Evolutionary conservation across 1,140 invertebrate genomes (phyloP).

Genomic region (Leptinotarsa lineolata): DNA sequence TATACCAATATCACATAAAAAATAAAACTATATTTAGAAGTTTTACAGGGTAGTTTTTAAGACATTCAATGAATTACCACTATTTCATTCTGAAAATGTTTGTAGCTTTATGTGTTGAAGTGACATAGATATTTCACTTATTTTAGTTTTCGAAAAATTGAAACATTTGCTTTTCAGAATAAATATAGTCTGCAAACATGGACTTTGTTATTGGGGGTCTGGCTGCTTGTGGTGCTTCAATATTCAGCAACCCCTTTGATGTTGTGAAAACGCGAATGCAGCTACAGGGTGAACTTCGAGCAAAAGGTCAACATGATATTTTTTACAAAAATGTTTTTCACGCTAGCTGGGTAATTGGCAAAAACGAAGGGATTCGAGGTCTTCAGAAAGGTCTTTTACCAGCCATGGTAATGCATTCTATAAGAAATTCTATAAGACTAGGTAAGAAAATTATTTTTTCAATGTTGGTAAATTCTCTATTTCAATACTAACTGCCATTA

Average conservation of each 20-base stretch:
- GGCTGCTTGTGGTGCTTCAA: slow-evolving; percentile 47
- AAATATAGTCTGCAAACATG: slow-evolving; percentile 34
- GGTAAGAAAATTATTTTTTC: slow-evolving; percentile 29
- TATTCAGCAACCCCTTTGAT: slow-evolving; percentile 75
- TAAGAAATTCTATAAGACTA: slow-evolving; percentile 45
- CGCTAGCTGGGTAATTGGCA: slow-evolving; percentile 60
- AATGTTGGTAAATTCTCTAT: no score
- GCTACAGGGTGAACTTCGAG: slow-evolving; percentile 83
- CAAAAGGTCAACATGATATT: slow-evolving; percentile 64
- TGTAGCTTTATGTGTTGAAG: no score
- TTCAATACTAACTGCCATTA: no score
- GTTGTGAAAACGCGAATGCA: slow-evolving; percentile 88
- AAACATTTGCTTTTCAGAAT: no score
- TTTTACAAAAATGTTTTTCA: slow-evolving; percentile 53
- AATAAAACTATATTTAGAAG: no score
- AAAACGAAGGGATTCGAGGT: slow-evolving; percentile 66
- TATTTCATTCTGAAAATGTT: no score
- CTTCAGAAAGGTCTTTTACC: slow-evolving; percentile 87
- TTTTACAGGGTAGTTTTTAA: no score
- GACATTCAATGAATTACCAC: no score
- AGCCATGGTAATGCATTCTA: slow-evolving; percentile 59
- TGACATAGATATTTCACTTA: no score
- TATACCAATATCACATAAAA: no score
- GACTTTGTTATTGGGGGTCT: slow-evolving; percentile 52
- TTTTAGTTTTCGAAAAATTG: no score